Base-by-base conservation (phyloP, 2,113 vertebrate genomes). In the Pyrgilauda ruficollis region DNA sequence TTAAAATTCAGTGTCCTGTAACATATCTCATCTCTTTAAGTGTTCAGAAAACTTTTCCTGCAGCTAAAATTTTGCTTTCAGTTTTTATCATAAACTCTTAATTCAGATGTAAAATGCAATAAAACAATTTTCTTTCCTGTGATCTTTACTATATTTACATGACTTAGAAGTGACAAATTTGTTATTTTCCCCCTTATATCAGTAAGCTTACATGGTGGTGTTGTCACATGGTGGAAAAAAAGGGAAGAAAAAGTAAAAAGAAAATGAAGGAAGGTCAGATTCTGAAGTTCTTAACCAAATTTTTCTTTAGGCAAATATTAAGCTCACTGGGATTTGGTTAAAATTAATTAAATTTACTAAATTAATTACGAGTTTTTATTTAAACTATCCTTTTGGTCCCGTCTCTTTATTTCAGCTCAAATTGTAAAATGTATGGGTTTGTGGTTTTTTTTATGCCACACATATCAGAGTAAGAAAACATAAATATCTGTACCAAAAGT, bases 11-110 rank as follows among this genome's bases (percentile, higher is more conserved):
- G 5, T 58, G n/a, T 85, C 41, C 27, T 6, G 3, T 83, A 75
- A 55, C 81, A 80, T 80, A 77, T 75, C 62, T 83, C 26, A 58
- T 82, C 19, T 61, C 46, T 76, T 62, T 84, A 55, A 59, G 13
- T 80, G 39, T 69, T 93, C 23, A 64, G 83, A 94, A 95, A 86
- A 49, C 26, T 80, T 91, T 81, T 95, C 56, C 61, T 81, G 31
- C 44, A 86, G 49, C 44, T 90, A 53, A 83, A 75, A 63, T 35
- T 35, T 81, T 89, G 13, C 46, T 87, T 92, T 76, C 22, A 84
- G 22, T 63, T 95, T 91, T 88, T 70, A 52, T 91, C 31, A 28
- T 58, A 66, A 84, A 89, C 47, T 87, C 35, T 11, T 35, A 69
- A 16, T 74, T 91, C 61, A 68, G 24, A 74, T 79, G 64, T 85